These are phyloP conservation scores for Illadopsis cleaveri DNA, from an alignment of 2,113 vertebrate species.

Conservation along the genomic window DNA sequence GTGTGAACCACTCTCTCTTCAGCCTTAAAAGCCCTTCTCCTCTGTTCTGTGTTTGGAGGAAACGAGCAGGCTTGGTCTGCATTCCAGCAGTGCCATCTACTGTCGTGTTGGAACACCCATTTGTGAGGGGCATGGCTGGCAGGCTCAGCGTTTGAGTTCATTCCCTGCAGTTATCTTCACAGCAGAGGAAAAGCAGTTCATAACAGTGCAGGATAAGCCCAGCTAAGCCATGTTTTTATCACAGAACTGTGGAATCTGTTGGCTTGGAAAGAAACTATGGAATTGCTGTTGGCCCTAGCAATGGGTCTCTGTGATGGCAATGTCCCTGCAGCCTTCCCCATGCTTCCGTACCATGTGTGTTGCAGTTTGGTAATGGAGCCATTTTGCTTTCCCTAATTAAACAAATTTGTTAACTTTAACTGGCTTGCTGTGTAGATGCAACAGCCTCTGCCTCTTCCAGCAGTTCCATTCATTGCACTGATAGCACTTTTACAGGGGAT, in stretches of 20 bases:
- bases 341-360: fast-evolving
- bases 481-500: neutral
- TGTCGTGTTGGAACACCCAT: fast-evolving
- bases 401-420: neutral
- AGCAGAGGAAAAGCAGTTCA: neutral
- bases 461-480: neutral
- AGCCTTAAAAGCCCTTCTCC: fast-evolving
- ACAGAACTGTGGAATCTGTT: neutral
- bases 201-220: neutral
- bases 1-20: fast-evolving
- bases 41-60: neutral
- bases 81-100: slow-evolving; percentile 24
- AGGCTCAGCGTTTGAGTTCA: fast-evolving
- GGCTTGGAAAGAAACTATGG: neutral
- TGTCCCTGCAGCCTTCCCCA: neutral
- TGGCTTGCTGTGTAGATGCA: neutral
- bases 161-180: neutral
- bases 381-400: neutral
- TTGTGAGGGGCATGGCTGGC: neutral
- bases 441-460: neutral
- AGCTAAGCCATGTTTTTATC: neutral
- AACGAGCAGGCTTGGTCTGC: fast-evolving
- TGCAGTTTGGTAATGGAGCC: neutral
- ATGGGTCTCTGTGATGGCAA: fast-evolving
- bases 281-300: neutral